These are phyloP conservation scores for Halictus ligatus DNA, from an alignment of 2,888 invertebrate species.

Conservation along the genomic window DNA sequence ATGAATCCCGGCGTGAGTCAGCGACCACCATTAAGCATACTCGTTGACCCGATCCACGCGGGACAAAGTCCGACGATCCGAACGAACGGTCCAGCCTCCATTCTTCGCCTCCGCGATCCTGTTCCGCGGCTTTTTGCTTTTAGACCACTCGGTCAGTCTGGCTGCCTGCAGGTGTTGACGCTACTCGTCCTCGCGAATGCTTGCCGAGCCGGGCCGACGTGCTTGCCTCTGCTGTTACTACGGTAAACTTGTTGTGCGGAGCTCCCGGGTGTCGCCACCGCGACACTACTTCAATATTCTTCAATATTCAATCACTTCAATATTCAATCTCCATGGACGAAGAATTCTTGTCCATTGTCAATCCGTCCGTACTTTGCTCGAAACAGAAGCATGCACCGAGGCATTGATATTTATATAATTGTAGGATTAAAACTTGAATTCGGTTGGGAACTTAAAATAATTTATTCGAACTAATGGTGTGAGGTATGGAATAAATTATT, in stretches of 20 bases:
- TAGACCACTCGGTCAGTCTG: slow-evolving; percentile 16
- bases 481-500: too few relatives aligned
- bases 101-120: slow-evolving; percentile 20
- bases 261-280: not conserved
- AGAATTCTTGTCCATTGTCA: not conserved
- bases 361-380: not conserved
- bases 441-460: too few relatives aligned
- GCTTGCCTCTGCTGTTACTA: not conserved
- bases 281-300: not conserved
- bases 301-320: too few relatives aligned
- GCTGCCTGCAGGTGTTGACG: slow-evolving; percentile 4
- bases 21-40: slow-evolving; percentile 46
- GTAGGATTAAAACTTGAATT: too few relatives aligned
- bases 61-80: slow-evolving; percentile 4
- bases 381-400: too few relatives aligned
- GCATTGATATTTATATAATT: not conserved
- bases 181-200: not conserved
- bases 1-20: slow-evolving; percentile 55
- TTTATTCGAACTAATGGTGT: too few relatives aligned
- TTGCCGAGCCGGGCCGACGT: not conserved
- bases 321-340: not conserved
- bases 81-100: slow-evolving; percentile 21
- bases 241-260: not conserved
- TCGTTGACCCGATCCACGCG: slow-evolving; percentile 49
- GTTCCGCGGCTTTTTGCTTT: slow-evolving; percentile 28